Base-by-base conservation (phyloP, 2,888 invertebrate genomes). In the Zele albiditarsus region DNA sequence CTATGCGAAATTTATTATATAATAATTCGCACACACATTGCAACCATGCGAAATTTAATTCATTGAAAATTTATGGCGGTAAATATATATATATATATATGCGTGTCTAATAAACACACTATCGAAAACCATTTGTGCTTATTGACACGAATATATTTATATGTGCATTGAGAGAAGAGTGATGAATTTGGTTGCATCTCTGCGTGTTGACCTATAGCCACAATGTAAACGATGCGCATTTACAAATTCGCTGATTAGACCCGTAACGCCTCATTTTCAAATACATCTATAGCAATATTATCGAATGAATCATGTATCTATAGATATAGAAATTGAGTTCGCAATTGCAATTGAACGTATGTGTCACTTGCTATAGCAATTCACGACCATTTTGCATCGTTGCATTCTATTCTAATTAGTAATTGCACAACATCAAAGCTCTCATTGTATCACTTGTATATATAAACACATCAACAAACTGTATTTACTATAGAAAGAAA, bases 171-270 rank as follows among this genome's bases (percentile, higher is more conserved):
- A 71, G 62, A 71, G 71, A 71, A 23, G 46, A 28, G 62, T 66
- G 25, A 75, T 75, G 71, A 75, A 75, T 75, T 75, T 66, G 5
- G 46, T 53, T 31, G 46, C 57, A 73, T 49, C 69, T 60, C 62
- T 42, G 38, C 38, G 0, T 38, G 38, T 38, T 38, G 2, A 8
- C 38, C 38, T 12, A 38, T 38, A 6, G 12, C 71, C 65, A 58
- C 74, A 75, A 65, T 75, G 70, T 75, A 75, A 75, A 71, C 71
- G 66, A 38, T 38, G 42, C 66, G 66, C 71, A 60, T 71, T 75
- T 67, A 75, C 74, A 71, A 75, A 71, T 42, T 58, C 74, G 70
- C 71, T 75, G 74, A 75, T 75, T 71, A 75, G 71, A 75, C 66
- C 60, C 53, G 57, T 42, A 75, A 71, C 71, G 71, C 66, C 58